Percentiles rank a stretch among this genome's conserved stretches.
Evolutionary conservation across 2,888 invertebrate species (phyloP).

Genomic region (Stenotaenia linearis): DNA sequence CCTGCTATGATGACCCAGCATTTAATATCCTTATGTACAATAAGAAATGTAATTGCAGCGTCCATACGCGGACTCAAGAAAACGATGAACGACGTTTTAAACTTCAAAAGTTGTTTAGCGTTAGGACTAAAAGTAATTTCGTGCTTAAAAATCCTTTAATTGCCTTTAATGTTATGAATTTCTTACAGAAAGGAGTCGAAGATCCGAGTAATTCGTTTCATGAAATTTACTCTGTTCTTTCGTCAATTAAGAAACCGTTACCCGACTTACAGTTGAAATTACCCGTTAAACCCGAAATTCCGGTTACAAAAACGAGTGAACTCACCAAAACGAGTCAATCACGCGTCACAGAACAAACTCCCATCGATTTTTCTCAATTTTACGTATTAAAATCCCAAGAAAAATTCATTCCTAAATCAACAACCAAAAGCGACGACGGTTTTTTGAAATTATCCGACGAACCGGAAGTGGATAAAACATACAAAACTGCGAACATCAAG

Average conservation of each 20-base stretch:
- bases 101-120: slow-evolving; percentile 32
- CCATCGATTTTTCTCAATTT: neutral
- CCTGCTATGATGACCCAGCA: slow-evolving; percentile 33
- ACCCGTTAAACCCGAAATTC: neutral
- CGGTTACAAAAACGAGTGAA: neutral
- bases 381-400: neutral
- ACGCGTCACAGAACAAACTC: neutral
- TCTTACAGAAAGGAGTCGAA: neutral
- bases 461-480: neutral
- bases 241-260: neutral
- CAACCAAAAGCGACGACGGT: neutral
- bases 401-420: neutral
- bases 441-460: neutral
- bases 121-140: slow-evolving; percentile 36
- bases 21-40: slow-evolving; percentile 16
- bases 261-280: neutral
- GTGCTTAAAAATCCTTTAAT: too few species aligned
- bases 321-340: neutral
- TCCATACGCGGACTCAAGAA: slow-evolving; percentile 21
- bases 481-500: neutral
- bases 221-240: neutral
- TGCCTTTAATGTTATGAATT: too few species aligned
- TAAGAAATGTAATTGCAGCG: neutral
- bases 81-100: neutral
- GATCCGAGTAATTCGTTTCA: neutral